Conservation (phyloP, 2,797 vertebrate species). For the Champsocephalus gunnari region DNA sequence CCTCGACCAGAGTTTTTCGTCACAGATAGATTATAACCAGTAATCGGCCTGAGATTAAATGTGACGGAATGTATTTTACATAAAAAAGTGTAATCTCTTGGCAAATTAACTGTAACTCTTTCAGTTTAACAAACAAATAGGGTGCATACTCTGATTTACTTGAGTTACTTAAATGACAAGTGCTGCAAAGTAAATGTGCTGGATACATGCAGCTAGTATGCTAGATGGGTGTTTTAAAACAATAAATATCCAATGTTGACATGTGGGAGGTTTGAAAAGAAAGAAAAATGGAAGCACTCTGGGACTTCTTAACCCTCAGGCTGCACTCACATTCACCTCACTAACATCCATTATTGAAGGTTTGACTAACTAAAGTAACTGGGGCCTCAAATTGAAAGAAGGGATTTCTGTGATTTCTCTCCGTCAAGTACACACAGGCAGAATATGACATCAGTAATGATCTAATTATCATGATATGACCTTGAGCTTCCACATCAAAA, state of each 20-base stretch:
- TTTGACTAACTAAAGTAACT: conserved; percentile 11
- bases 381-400: neutral
- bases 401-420: conserved; percentile 6
- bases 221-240: neutral
- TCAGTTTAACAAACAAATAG: conserved; percentile 12
- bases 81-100: conserved; percentile 18
- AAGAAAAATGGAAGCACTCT: conserved; percentile 4
- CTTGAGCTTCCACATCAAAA: conserved; percentile 14
- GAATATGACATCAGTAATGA: neutral
- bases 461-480: conserved; percentile 14
- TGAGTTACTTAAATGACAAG: conserved; percentile 13
- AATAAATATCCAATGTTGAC: neutral
- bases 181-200: neutral
- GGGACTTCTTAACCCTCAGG: conserved; percentile 44
- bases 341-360: conserved; percentile 43
- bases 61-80: conserved; percentile 33
- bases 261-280: neutral
- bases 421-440: neutral
- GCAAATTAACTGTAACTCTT: conserved; percentile 14
- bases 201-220: neutral
- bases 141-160: conserved; percentile 26
- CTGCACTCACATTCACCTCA: conserved; percentile 63
- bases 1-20: conserved; percentile 43
- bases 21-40: conserved; percentile 41
- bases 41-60: conserved; percentile 43